These are phyloP conservation scores for Pollimyrus isidori DNA, from an alignment of 2,113 vertebrate genomes.

Conservation along the genomic window DNA sequence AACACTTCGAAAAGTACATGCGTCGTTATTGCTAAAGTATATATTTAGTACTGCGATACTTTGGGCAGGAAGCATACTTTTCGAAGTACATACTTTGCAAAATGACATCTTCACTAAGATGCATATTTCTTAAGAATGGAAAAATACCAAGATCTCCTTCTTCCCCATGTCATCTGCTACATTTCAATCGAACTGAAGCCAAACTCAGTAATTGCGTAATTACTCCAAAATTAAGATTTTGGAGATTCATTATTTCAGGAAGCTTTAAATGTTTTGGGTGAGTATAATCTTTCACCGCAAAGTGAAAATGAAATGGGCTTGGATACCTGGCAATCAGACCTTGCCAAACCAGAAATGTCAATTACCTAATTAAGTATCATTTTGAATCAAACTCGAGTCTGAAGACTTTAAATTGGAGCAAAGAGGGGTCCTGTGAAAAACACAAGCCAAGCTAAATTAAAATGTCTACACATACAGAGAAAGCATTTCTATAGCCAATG, in stretches of 20 bases:
- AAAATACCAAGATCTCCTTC: background rate
- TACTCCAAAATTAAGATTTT: background rate
- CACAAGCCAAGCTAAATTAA: background rate
- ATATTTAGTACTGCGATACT: background rate
- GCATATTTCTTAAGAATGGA: background rate
- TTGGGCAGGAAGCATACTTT: background rate
- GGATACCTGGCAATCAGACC: background rate
- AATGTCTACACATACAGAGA: background rate
- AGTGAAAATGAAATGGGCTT: background rate
- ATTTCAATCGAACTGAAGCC: background rate
- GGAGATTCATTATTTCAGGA: background rate
- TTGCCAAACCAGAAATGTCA: background rate
- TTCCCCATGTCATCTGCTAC: background rate
- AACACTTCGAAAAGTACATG: background rate
- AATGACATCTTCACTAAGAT: background rate
- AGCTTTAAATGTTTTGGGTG: background rate
- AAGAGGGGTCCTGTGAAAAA: background rate
- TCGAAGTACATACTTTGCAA: background rate
- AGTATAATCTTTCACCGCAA: background rate
- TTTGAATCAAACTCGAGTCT: background rate
- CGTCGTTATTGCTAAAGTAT: background rate
- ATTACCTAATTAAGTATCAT: background rate
- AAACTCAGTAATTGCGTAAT: background rate
- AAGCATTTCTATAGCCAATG: background rate
- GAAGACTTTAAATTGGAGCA: background rate